Evolutionary conservation across 2,113 vertebrate genomes (phyloP).

Genomic region (Triplophysa dalaica): DNA sequence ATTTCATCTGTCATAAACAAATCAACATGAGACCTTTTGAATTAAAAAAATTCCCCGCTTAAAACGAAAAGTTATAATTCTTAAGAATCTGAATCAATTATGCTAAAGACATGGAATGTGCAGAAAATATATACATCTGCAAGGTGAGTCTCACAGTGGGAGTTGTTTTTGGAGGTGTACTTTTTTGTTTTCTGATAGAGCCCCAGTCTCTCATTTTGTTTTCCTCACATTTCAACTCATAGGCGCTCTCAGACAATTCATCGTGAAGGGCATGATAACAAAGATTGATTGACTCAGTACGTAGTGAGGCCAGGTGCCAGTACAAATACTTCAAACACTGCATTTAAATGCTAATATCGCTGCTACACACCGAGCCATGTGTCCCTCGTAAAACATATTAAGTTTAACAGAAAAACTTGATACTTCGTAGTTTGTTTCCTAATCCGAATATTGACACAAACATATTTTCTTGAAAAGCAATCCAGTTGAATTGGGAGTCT

Average conservation of each 20-base stretch:
- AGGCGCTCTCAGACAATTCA: conserved; percentile 51
- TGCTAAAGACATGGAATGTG: conserved; percentile 11
- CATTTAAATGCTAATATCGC: conserved; percentile 65
- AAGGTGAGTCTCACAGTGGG: background rate
- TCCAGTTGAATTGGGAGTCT: conserved; percentile 26
- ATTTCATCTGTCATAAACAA: conserved; percentile 28
- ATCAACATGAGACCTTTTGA: conserved; percentile 35
- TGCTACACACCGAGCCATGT: conserved; percentile 26
- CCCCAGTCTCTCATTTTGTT: conserved; percentile 33
- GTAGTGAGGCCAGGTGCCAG: conserved; percentile 54
- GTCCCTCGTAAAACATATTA: conserved; percentile 41
- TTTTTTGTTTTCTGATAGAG: conserved; percentile 36
- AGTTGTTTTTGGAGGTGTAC: conserved; percentile 17
- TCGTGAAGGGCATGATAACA: conserved; percentile 55
- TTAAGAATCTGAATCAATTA: conserved; percentile 17
- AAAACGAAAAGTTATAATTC: conserved; percentile 8
- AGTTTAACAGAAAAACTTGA: conserved; percentile 29
- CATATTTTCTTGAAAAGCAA: background rate
- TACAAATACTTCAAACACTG: conserved; percentile 56
- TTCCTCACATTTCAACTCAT: conserved; percentile 42
- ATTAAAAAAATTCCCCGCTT: conserved; percentile 4
- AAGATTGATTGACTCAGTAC: conserved; percentile 60
- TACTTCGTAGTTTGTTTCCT: conserved; percentile 11
- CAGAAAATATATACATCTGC: background rate
- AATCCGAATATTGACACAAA: background rate